Evolutionary conservation across 2,797 vertebrate species (phyloP), one percentile per base, ranked within the genome.

Genomic region (Sebastes iracundus): DNA sequence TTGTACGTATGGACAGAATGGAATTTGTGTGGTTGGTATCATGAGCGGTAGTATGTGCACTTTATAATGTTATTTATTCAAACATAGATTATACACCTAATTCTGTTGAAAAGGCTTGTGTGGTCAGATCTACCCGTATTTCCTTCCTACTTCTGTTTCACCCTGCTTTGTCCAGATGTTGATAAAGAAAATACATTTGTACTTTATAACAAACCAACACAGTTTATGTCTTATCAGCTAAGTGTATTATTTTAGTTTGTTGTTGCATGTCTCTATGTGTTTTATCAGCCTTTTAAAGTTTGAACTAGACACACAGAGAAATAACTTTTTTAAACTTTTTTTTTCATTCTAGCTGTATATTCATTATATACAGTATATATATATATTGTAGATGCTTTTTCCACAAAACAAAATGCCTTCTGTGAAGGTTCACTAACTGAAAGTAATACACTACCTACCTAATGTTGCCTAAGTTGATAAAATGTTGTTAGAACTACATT

Each of bases 341-440:
- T 82, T 72, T 75, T 66, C 42, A 59, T 23, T 79, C 55, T 69
- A 71, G 65, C 52, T 75, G 46, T 74, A 63, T 79, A 84, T 82
- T 77, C 59, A 66, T 53, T 11, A 14, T 38, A 38, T 38, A 38
- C 12, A 38, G 12, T 5, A 35, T 38, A 38, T 5, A 38, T 38
- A 38, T 38, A 38, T 13, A 38, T 13, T 73, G 62, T 81, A 87
- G 82, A 87, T 42, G 81, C 81, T 85, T 87, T 85, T 88, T 80
- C 61, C 78, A 87, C 60, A 74, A 68, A 64, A 58, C 23, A 46
- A 70, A 82, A 78, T 92, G 89, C 96, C 96, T 97, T 97, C 96
- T 91, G 59, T 96, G 95, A 97, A 97, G 96, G 95, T 88, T 88
- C 20, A 60, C 25, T 88, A 60, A 84, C 62, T 86, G 69, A 86